Conservation (phyloP, 2,888 invertebrate genomes). For the Watsonalla cultraria region DNA sequence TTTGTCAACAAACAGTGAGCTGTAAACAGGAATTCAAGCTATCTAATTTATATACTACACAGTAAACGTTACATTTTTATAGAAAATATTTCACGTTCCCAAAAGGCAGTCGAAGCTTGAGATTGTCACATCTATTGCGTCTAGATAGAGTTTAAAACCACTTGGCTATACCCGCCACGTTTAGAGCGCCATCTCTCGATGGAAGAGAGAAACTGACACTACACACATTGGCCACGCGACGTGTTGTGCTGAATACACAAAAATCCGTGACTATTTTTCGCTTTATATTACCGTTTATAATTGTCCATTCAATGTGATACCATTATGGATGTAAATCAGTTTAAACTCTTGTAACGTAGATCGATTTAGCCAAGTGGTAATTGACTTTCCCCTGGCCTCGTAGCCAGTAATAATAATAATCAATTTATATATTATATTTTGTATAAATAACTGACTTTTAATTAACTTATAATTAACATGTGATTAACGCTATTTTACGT, state of each 20-base stretch:
- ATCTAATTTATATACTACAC: constrained; percentile 63
- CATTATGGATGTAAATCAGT: too few species aligned
- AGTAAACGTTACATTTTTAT: constrained; percentile 64
- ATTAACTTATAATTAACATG: constrained; percentile 64
- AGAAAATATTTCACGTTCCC: constrained; percentile 69
- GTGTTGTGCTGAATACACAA: too few species aligned
- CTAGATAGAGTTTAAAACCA: constrained; percentile 18
- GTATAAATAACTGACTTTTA: constrained; percentile 63
- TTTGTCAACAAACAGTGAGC: constrained; percentile 52
- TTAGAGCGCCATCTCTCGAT: too few species aligned
- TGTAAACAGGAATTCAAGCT: constrained; percentile 66
- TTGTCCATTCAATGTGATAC: too few species aligned
- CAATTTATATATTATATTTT: constrained; percentile 32
- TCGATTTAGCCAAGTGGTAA: too few species aligned
- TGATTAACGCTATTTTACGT: constrained; percentile 74
- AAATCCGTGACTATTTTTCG: too few species aligned
- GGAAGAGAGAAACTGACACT: too few species aligned
- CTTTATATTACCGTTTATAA: too few species aligned
- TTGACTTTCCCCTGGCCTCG: constrained; percentile 9
- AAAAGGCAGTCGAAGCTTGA: constrained; percentile 67
- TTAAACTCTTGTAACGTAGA: too few species aligned
- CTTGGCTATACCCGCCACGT: constrained; percentile 4
- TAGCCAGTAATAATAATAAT: constrained; percentile 17
- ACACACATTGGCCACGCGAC: too few species aligned
- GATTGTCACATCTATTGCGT: constrained; percentile 53